phyloP scores from a whole-genome alignment of 2,113 vertebrate species.

The Galemys pyrenaicus region DNA sequence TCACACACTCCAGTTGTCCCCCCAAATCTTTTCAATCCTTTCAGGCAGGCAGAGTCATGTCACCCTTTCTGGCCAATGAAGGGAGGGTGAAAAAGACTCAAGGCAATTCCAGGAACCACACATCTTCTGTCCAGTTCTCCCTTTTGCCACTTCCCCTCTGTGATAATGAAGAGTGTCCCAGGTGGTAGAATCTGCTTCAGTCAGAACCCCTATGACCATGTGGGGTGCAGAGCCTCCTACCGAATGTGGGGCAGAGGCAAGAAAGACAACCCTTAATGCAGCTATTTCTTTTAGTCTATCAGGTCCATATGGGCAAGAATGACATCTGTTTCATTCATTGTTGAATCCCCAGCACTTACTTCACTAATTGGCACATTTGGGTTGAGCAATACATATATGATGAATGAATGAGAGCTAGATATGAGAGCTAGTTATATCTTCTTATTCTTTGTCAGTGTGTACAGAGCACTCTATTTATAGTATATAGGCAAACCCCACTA shows the following conservation, averaged over 20 bases:
- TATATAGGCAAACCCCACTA: constrained; percentile 3
- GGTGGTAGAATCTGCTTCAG: not conserved
- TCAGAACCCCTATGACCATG: not conserved
- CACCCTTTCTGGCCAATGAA: not conserved
- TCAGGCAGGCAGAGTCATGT: not conserved
- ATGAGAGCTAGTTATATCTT: constrained; percentile 1
- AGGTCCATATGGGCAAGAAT: not conserved
- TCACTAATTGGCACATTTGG: not conserved
- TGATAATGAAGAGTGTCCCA: not conserved
- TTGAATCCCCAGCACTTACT: not conserved
- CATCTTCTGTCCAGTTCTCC: not conserved
- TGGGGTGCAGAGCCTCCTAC: not conserved
- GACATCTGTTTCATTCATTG: not conserved
- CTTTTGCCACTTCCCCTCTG: not conserved
- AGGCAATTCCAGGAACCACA: not conserved
- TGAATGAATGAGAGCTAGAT: not conserved
- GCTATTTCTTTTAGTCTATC: not conserved
- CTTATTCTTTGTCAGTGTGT: not conserved
- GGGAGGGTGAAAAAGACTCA: not conserved
- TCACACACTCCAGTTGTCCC: not conserved
- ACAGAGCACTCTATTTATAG: constrained; percentile 36
- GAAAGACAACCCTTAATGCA: not conserved
- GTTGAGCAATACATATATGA: not conserved
- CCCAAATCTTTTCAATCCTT: not conserved
- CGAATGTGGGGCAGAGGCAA: not conserved